Base-by-base conservation (phyloP, 2,113 vertebrate genomes). In the Cygnus buccinator region DNA sequence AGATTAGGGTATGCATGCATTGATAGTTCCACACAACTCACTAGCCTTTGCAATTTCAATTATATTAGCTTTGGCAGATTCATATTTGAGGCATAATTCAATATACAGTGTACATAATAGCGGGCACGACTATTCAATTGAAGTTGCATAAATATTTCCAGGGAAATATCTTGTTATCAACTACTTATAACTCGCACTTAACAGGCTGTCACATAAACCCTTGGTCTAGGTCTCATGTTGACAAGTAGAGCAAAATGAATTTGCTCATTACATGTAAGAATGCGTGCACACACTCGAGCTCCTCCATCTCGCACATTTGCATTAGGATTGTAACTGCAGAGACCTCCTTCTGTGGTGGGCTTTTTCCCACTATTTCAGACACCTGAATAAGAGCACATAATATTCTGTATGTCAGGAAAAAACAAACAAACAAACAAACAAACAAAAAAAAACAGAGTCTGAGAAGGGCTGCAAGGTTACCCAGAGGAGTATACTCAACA, bases 41-140 rank as follows among this genome's bases (percentile, higher is more conserved):
- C 43, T 84, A 78, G 50, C 61, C 73, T 78, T 71, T 81, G 71
- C n/a, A 81, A 79, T 82, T 82, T 58, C 62, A 85, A 52, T 91
- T 87, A 16, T 61, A 85, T 90, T 85, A 59, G 43, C 33, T 93
- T 85, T 82, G 46, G 22, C 65, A 93, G 76, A 66, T 33, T 62
- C 50, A 50, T 80, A 61, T 73, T 77, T 93, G 62, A 94, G 86
- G 86, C 63, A 93, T 83, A 92, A 92, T 90, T 93, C 87, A 93
- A 62, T 65, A 83, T 3, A 80, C 8, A 80, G 19, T 13, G 2
- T 81, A 76, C 62, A 71, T 63, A 83, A 83, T 71, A 89, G 33
- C 13, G 81, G 68, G 66, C 77, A 91, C 1, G 15, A 71, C 77
- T 89, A 75, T 39, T 91, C 61, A 89, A 5, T 43, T 78, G 46